Evolutionary conservation across 2,888 invertebrate genomes (phyloP), one percentile per base, ranked within the genome.

Genomic region (Microplitis deprimator): DNA sequence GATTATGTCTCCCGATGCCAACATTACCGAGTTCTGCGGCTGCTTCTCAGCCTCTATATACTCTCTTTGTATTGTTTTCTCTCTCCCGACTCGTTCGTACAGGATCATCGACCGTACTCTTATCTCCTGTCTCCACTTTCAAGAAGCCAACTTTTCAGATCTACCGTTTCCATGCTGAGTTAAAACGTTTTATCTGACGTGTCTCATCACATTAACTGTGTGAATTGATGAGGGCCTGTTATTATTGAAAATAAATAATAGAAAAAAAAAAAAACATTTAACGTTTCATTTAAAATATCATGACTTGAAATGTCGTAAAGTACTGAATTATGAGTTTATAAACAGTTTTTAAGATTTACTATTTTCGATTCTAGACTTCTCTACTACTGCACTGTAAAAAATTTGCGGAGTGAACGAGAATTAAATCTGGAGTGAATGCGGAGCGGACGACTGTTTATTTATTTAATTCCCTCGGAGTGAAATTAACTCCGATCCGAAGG

Each of bases 1-100:
- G 89, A 89, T 89, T 89, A 89, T 84, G 82, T 83, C 74, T 65
- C 82, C 84, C 84, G 84, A 86, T 84, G 81, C 81, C 80, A 79
- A 79, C 80, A 65, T 71, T 79, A 65, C 70, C 78, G 59, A 70
- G 73, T 73, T 77, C 68, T 62, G 62, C 76, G 59, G 78, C 75
- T 69, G 64, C 61, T 50, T 70, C 50, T 13, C 67, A 67, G 59
- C 68, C 7, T 76, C 65, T 50, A 61, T 69, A 68, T 62, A 75
- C 75, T 65, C 74, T 79, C 72, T 79, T 3, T 13, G 50, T 50
- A 50, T 50, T 50, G 50, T 68, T 77, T 73, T 77, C 71, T 20
- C 62, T 71, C 74, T 61, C 38, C 68, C 72, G 76, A 75, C 80
- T 78, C 77, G 76, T 50, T 50, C 73, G 77, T 39, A 62, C 75